These are phyloP conservation scores for Suillia variegata DNA, from an alignment of 2,888 invertebrate species.

Conservation along the genomic window DNA sequence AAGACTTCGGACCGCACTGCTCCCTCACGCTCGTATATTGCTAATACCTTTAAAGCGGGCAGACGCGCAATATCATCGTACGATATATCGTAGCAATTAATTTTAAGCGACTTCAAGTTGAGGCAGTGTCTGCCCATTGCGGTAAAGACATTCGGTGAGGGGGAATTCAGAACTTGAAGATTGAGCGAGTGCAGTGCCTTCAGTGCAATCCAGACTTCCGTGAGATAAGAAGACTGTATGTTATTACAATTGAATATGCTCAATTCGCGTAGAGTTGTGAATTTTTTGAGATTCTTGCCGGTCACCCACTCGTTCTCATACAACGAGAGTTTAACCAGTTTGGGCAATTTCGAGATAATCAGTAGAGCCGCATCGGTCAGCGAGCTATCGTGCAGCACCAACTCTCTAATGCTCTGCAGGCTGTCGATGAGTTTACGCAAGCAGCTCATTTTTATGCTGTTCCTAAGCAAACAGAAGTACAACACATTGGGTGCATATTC, in stretches of 20 bases:
- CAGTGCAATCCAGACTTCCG: not conserved
- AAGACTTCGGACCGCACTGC: constrained; percentile 5
- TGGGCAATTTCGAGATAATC: constrained; percentile 5
- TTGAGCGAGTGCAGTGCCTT: not conserved
- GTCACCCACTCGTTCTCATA: constrained; percentile 20
- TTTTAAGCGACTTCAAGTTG: not conserved
- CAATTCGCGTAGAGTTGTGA: not conserved
- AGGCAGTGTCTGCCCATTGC: not conserved
- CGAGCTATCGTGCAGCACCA: constrained; percentile 17
- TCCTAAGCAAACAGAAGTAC: constrained; percentile 10
- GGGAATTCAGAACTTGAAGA: not conserved
- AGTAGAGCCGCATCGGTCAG: constrained; percentile 13
- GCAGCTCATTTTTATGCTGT: constrained; percentile 5
- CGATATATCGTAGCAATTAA: not conserved
- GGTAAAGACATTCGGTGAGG: not conserved
- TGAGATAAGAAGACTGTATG: not conserved
- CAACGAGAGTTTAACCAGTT: constrained; percentile 12
- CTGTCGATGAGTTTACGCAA: constrained; percentile 13
- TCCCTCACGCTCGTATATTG: not conserved
- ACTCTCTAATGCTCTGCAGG: not conserved
- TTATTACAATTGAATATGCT: not conserved
- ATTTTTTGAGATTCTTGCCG: not conserved
- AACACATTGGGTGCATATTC: constrained; percentile 15
- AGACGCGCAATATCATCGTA: constrained; percentile 18
- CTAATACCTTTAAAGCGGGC: constrained; percentile 18